These are phyloP conservation scores for Piscicola geometra DNA, from an alignment of 2,888 invertebrate species.

Conservation along the genomic window DNA sequence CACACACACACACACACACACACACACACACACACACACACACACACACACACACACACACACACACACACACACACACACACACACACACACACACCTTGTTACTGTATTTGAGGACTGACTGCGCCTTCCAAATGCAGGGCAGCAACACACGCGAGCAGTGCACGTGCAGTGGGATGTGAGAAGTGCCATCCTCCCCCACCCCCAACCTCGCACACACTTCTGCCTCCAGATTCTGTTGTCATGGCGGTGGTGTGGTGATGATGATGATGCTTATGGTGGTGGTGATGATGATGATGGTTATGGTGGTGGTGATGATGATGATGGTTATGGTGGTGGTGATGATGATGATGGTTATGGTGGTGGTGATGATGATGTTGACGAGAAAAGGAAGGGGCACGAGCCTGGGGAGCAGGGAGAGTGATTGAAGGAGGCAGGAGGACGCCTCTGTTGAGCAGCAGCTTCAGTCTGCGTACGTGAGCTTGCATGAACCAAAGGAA, in stretches of 20 bases:
- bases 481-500: no score
- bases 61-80: no score
- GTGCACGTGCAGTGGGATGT: slow-evolving; percentile 17
- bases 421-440: background rate
- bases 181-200: background rate
- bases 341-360: slow-evolving; percentile 5
- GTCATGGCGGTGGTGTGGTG: no score
- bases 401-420: background rate
- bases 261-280: slow-evolving; percentile 35
- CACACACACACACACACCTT: no score
- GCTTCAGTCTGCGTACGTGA: background rate
- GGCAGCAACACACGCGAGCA: slow-evolving; percentile 19
- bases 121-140: background rate
- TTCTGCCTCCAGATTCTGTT: no score
- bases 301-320: background rate
- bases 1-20: no score
- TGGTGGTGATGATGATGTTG: background rate
- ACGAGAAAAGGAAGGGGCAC: no score
- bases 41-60: no score
- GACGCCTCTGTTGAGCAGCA: background rate
- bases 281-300: slow-evolving; percentile 22
- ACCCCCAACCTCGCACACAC: background rate
- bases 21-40: no score
- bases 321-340: background rate
- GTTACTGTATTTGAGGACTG: background rate